Evolutionary conservation across 1,140 invertebrate species (phyloP).

Genomic region (Hycleus cichorii): DNA sequence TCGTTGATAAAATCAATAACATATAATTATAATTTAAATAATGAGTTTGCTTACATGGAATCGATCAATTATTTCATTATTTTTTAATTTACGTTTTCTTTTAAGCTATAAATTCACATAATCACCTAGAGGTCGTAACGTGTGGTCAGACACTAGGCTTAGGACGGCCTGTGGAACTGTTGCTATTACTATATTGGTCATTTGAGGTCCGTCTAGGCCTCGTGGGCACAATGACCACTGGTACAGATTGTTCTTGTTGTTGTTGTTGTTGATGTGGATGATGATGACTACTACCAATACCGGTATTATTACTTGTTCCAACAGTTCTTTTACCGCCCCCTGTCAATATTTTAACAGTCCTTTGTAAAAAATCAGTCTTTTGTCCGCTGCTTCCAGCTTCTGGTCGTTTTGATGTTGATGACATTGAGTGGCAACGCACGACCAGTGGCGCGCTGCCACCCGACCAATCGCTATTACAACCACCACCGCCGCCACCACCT

Average conservation of each 20-base stretch:
- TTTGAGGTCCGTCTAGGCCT: conserved; percentile 21
- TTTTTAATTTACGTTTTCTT: conserved; percentile 4
- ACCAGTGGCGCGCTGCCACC: conserved; percentile 31
- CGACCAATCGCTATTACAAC: conserved; percentile 17
- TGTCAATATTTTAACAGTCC: conserved; percentile 42
- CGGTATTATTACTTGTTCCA: not conserved
- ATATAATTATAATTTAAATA: conserved; percentile 3
- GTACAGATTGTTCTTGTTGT: conserved; percentile 26
- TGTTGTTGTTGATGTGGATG: not conserved
- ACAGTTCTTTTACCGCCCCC: conserved; percentile 32
- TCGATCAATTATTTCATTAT: not conserved
- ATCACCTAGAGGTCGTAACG: conserved; percentile 31
- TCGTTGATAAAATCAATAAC: conserved; percentile 19
- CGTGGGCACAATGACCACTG: conserved; percentile 35
- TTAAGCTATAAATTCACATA: conserved; percentile 30
- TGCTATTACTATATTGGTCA: conserved; percentile 19
- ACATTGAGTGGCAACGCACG: conserved; percentile 40
- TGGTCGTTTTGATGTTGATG: conserved; percentile 23
- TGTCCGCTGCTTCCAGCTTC: conserved; percentile 24
- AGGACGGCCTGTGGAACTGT: conserved; percentile 13
- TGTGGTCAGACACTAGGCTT: conserved; percentile 36
- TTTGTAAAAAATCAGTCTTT: conserved; percentile 44
- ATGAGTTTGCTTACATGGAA: conserved; percentile 10
- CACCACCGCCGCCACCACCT: conserved; percentile 12
- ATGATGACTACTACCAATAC: not conserved